Evolutionary conservation across 2,888 invertebrate species (phyloP), one percentile per base, ranked within the genome.

Genomic region (Barypeithes pellucidus): DNA sequence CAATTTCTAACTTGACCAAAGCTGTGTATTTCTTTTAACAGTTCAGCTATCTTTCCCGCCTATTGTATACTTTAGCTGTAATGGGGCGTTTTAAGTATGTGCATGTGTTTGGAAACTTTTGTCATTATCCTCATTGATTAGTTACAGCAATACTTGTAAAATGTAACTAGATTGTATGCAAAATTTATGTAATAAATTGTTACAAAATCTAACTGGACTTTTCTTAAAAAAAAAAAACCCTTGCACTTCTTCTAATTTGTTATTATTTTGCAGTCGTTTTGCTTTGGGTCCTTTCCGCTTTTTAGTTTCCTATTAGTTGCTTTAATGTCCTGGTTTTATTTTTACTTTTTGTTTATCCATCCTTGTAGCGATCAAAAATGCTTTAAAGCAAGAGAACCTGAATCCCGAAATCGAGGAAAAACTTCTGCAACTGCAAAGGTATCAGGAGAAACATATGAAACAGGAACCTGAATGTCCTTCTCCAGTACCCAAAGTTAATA

Each of bases 341-440:
- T 68, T 29, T 66, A 33, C 16, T 41, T 63, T 61, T 60, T 61
- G 24, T 62, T 61, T 69, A 50, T 69, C 22, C 65, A 33, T 22
- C 45, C 22, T 68, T 66, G 67, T 88, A 96, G 96, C 96, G 12
- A 96, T 97, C 80, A 93, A 94, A 85, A 95, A 94, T 85, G 96
- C 96, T n/a, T 87, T 97, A 74, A 94, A 94, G 85, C 95, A 95
- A 86, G 95, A 96, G 82, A 96, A 95, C 85, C 88, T 96, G 22
- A 94, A 95, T 84, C 96, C 96, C 0, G 96, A 96, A 86, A 95
- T 97, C 77, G 96, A 96, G 84, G 96, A 97, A 82, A 97, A 97
- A 84, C 87, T 97, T 60, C 88, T 96, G 47, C 95, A 95, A 80
- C 89, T 96, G 80, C 96, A 96, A 85, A 90, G 94, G 61, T 95